Evolutionary conservation across 2,113 vertebrate genomes (phyloP).

Genomic region (Eretmochelys imbricata): DNA sequence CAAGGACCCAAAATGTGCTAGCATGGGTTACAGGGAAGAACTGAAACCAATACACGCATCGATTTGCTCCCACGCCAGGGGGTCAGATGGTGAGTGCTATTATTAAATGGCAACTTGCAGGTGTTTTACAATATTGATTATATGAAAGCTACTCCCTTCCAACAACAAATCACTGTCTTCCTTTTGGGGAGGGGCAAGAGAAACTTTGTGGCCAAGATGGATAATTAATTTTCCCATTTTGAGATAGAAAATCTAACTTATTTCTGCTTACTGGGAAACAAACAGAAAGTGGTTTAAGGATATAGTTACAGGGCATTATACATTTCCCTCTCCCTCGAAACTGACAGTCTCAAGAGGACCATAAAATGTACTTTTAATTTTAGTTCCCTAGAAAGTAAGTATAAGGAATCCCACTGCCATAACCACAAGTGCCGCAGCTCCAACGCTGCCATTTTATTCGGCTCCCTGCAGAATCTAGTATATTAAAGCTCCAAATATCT

Average conservation of each 20-base stretch:
- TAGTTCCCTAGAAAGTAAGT: slow-evolving; percentile 77
- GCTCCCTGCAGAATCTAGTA: slow-evolving; percentile 43
- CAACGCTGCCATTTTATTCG: slow-evolving; percentile 29
- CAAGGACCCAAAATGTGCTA: fast-evolving
- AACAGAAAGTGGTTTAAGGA: slow-evolving; percentile 47
- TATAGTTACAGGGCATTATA: slow-evolving; percentile 48
- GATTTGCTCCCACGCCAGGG: neutral
- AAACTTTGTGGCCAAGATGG: neutral
- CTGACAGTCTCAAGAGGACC: slow-evolving; percentile 60
- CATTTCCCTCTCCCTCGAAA: slow-evolving; percentile 52
- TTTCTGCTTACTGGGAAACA: slow-evolving; percentile 63
- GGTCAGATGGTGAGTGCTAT: neutral
- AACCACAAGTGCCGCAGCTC: slow-evolving; percentile 69
- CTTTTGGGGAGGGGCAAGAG: slow-evolving; percentile 13
- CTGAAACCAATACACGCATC: neutral
- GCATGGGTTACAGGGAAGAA: neutral
- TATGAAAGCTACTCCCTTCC: slow-evolving; percentile 17
- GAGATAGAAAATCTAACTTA: neutral
- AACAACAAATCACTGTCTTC: slow-evolving; percentile 19
- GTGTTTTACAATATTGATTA: slow-evolving; percentile 7
- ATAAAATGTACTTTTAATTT: slow-evolving; percentile 73
- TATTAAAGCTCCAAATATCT: slow-evolving; percentile 1
- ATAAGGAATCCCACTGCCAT: slow-evolving; percentile 56
- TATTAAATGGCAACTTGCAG: slow-evolving; percentile 47
- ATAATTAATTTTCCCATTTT: slow-evolving; percentile 38